Evolutionary conservation across 2,797 vertebrate genomes (phyloP).

Genomic region (Rhadinocentrus ornatus): DNA sequence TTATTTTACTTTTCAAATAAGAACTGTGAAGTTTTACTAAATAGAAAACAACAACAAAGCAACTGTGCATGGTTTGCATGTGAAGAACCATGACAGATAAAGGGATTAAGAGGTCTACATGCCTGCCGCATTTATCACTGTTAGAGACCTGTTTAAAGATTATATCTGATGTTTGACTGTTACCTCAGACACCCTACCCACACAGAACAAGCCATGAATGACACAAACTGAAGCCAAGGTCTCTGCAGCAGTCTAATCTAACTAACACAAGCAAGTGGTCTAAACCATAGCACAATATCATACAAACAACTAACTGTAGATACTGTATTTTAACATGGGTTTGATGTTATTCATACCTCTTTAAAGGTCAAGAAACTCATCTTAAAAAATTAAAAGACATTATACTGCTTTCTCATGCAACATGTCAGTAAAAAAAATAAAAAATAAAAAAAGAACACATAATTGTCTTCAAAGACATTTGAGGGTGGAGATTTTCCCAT

Average conservation of each 20-base stretch:
- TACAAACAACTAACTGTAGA: background rate
- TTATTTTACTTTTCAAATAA: slow-evolving; percentile 12
- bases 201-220: slow-evolving; percentile 14
- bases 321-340: background rate
- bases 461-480: slow-evolving; percentile 21
- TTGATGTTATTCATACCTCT: background rate
- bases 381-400: slow-evolving; percentile 13
- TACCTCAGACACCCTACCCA: slow-evolving; percentile 12
- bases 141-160: slow-evolving; percentile 3
- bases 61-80: background rate
- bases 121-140: background rate
- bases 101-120: slow-evolving; percentile 27
- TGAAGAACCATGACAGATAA: background rate
- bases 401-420: background rate
- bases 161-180: slow-evolving; percentile 13
- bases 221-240: background rate
- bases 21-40: background rate
- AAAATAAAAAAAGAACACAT: background rate
- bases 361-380: background rate
- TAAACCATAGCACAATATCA: background rate
- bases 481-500: slow-evolving; percentile 20
- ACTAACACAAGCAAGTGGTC: too few relatives aligned
- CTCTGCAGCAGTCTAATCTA: background rate
- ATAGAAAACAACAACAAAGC: background rate
- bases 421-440: slow-evolving; percentile 5